These are phyloP conservation scores for Tanytarsus gracilentus DNA, from an alignment of 2,888 invertebrate genomes.

Conservation along the genomic window DNA sequence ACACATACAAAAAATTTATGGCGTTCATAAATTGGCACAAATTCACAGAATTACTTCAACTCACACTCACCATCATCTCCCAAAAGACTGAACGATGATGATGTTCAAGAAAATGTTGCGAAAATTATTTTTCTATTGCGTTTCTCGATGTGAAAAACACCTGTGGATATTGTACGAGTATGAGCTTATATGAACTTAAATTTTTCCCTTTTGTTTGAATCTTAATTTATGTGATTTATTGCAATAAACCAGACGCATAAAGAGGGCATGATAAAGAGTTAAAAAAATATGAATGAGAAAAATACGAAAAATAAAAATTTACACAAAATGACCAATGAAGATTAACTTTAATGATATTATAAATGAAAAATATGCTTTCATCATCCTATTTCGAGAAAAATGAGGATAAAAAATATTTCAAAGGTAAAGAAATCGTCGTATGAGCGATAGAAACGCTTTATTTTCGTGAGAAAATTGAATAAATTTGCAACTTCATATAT, in stretches of 20 bases:
- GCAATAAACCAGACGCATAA: conserved; percentile 10
- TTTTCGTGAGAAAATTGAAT: conserved; percentile 28
- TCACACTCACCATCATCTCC: too few species aligned
- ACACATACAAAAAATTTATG: too few species aligned
- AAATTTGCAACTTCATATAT: conserved; percentile 21
- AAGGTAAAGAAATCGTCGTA: conserved; percentile 8
- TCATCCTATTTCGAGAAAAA: neutral
- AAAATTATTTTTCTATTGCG: too few species aligned
- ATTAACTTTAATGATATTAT: neutral
- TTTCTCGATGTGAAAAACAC: neutral
- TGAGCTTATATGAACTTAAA: neutral
- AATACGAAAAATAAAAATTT: neutral
- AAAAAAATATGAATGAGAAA: neutral
- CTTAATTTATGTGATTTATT: neutral
- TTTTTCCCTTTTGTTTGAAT: neutral
- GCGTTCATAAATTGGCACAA: too few species aligned
- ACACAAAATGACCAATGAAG: conserved; percentile 1
- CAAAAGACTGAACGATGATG: too few species aligned
- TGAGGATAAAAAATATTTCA: neutral
- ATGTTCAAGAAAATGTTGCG: too few species aligned
- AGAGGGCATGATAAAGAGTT: conserved; percentile 25
- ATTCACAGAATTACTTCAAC: too few species aligned
- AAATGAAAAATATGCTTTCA: conserved; percentile 14
- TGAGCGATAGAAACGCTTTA: conserved; percentile 16
- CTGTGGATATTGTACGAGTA: neutral